These are phyloP conservation scores for Haliclona indistincta DNA, from an alignment of 37 sponge, comb jelly and placozoan genomes.

Conservation along the genomic window DNA sequence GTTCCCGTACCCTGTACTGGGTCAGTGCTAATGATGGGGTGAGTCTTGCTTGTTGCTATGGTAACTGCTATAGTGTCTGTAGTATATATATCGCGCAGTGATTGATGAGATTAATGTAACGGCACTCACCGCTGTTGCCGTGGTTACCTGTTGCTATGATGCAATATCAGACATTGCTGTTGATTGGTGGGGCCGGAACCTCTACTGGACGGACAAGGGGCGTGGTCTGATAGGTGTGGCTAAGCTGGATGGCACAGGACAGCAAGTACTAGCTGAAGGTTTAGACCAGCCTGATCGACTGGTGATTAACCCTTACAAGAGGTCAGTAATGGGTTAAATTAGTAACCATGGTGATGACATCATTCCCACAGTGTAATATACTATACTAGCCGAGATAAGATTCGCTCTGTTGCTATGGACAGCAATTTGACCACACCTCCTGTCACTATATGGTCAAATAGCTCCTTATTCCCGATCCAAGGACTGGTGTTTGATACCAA, in stretches of 20 bases:
- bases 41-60: neutral
- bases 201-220: conserved; percentile 57
- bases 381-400: neutral
- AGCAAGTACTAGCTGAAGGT: conserved; percentile 14
- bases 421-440: neutral
- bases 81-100: neutral
- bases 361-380: neutral
- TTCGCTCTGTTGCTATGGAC: neutral
- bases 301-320: neutral
- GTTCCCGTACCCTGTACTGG: conserved; percentile 26
- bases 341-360: neutral
- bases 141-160: conserved; percentile 35
- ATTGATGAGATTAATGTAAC: neutral
- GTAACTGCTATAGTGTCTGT: too few species aligned
- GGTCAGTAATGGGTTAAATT: neutral
- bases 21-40: conserved; percentile 24
- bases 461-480: neutral
- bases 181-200: conserved; percentile 61
- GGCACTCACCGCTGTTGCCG: neutral
- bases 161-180: conserved; percentile 45
- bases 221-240: conserved; percentile 46
- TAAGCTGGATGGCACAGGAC: conserved; percentile 22
- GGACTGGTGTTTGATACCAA: neutral
- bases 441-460: neutral
- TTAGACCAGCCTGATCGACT: neutral